Conservation (phyloP, 2,113 vertebrate genomes). For the Melanocharis versteri region DNA sequence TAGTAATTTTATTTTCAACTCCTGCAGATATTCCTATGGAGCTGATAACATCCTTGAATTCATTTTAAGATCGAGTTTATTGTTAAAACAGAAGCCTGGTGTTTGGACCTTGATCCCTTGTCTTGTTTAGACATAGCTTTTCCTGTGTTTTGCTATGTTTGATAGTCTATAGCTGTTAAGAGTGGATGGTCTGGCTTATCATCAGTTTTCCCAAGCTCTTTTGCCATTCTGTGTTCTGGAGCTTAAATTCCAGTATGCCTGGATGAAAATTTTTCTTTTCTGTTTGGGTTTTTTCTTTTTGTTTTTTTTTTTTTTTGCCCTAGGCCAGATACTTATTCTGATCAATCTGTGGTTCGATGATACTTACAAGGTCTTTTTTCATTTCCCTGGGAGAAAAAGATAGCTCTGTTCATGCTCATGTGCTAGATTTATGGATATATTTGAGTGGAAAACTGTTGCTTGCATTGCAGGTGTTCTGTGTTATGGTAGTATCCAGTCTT, state of each 20-base stretch:
- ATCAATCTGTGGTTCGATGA: not conserved
- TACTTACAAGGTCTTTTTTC: not conserved
- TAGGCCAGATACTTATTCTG: not conserved
- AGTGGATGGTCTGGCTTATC: not conserved
- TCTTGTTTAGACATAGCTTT: not conserved
- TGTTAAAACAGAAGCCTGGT: not conserved
- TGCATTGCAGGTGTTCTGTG: not conserved
- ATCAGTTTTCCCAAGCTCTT: not conserved
- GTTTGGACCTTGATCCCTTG: not conserved
- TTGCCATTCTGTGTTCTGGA: not conserved
- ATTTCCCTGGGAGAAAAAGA: not conserved
- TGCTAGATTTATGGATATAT: not conserved
- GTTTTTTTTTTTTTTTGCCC: fast-evolving
- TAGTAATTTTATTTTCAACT: not conserved
- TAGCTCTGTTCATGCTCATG: not conserved
- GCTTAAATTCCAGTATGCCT: not conserved
- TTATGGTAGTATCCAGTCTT: not conserved
- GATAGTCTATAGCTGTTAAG: not conserved
- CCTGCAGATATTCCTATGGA: not conserved
- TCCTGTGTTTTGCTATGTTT: not conserved
- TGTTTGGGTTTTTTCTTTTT: not conserved
- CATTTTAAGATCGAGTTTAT: not conserved
- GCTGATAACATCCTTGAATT: not conserved
- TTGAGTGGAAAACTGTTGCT: not conserved
- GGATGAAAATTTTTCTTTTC: not conserved